These are phyloP conservation scores for Proteles cristata DNA, from an alignment of 2,113 vertebrate species.

Conservation along the genomic window DNA sequence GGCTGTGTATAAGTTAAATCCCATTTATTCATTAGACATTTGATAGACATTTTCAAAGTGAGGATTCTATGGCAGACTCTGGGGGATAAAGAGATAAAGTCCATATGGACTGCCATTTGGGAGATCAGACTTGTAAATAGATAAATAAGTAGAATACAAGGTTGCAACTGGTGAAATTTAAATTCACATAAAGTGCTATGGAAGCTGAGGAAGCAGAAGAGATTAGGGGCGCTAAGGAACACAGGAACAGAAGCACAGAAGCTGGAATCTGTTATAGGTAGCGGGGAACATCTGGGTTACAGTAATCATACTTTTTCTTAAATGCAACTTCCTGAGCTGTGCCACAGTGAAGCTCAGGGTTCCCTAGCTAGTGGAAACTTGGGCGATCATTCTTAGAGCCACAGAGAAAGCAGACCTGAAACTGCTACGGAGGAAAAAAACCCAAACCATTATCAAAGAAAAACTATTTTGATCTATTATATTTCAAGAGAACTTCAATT, in stretches of 20 bases:
- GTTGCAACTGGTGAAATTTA: background rate
- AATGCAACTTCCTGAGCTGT: background rate
- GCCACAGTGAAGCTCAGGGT: background rate
- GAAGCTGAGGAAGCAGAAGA: background rate
- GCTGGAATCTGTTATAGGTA: background rate
- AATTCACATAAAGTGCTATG: background rate
- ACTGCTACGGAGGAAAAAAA: background rate
- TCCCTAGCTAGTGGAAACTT: background rate
- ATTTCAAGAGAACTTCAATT: slow-evolving; percentile 10
- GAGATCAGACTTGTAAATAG: background rate
- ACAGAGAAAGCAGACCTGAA: background rate
- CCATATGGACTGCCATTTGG: background rate
- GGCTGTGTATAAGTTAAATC: background rate
- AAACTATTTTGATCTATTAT: background rate
- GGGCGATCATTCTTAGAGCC: background rate
- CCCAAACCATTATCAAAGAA: background rate
- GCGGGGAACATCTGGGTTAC: background rate
- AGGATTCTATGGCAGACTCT: background rate
- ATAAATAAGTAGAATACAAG: background rate
- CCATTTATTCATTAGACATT: background rate
- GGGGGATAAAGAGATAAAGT: background rate
- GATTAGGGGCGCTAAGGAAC: background rate
- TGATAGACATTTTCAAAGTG: slow-evolving; percentile 6
- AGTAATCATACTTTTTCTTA: background rate
- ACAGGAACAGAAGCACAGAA: background rate